phyloP scores from a whole-genome alignment of 1,140 invertebrate genomes.

The Mycetomoellerius zeteki region DNA sequence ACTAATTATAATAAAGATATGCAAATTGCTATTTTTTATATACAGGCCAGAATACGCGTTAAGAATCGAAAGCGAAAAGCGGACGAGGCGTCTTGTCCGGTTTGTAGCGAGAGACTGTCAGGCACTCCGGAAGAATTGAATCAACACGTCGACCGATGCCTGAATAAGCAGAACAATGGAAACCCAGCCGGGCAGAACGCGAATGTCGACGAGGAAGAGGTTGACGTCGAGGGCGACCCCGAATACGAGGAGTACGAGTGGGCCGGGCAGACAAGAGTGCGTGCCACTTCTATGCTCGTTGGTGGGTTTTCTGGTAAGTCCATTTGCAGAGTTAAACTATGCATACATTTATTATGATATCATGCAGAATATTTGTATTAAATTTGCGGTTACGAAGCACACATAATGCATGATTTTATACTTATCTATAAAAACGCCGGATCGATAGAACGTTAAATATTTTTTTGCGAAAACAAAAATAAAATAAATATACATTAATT shows the following conservation, averaged over 20 bases:
- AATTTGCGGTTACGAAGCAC: slow-evolving; percentile 20
- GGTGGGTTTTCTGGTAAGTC: slow-evolving; percentile 90
- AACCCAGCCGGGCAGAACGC: slow-evolving; percentile 81
- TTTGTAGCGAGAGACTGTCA: slow-evolving; percentile 90
- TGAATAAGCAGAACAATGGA: slow-evolving; percentile 89
- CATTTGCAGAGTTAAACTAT: background rate
- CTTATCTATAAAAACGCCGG: slow-evolving; percentile 18
- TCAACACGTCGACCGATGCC: slow-evolving; percentile 92
- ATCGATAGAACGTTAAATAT: slow-evolving; percentile 23
- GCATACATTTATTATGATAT: slow-evolving; percentile 9
- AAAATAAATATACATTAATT: slow-evolving; percentile 5
- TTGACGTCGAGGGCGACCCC: slow-evolving; percentile 90
- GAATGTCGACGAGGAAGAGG: slow-evolving; percentile 89
- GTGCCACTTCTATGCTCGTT: slow-evolving; percentile 90
- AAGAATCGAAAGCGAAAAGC: slow-evolving; percentile 91
- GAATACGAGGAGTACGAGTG: slow-evolving; percentile 94
- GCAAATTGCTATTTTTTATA: background rate
- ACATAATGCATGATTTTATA: background rate
- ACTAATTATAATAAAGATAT: slow-evolving; percentile 7
- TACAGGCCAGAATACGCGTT: slow-evolving; percentile 88
- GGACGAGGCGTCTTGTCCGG: slow-evolving; percentile 91
- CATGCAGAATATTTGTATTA: slow-evolving; percentile 16
- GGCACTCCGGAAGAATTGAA: slow-evolving; percentile 91
- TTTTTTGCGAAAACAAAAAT: background rate
- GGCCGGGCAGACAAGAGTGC: slow-evolving; percentile 92